Evolutionary conservation across 1,140 invertebrate genomes (phyloP), one percentile per base, ranked within the genome.

Genomic region (Streblospio benedicti): DNA sequence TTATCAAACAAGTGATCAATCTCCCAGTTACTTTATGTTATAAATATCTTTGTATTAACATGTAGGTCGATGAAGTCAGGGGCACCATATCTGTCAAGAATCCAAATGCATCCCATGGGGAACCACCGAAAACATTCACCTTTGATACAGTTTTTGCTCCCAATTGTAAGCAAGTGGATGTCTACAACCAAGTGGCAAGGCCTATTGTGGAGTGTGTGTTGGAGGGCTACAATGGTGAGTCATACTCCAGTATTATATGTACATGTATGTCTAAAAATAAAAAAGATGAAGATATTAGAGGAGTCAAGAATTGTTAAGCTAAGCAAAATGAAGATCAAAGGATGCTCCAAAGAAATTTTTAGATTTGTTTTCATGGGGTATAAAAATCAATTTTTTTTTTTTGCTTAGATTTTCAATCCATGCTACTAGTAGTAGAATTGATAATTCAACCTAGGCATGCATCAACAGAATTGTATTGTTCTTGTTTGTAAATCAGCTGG

Each of bases 131-230:
- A 75, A 90, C 86, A 58, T 97, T 93, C 72, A 87, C 86, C 1
- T 97, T 96, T 79, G 93, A 97, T 76, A 74, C 69, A n/a, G 73
- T 76, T 18, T 83, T 80, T 71, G 80, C 71, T 3, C 65, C 69
- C n/a, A 69, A 77, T 51, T 74, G 73, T 56, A 80, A 81, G 60
- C 83, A 96, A 84, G 79, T 89, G 20, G 89, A 95, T 77, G 85
- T 99, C 2, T 98, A 97, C 72, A 86, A 87, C 71, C 81, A 86
- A 60, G 87, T 97, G 50, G 92, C 95, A 2, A 84, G 83, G 61
- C 92, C 92, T 0, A 81, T 96, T n/a, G 87, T 98, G 51, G 85
- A 90, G 57, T 90, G 95, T 81, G 93, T 97, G 23, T 76, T 98
- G n/a, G 83, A 84, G 51, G 95, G 95, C 4, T 99, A 96, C 76